Evolutionary conservation across 2,113 vertebrate species (phyloP), one percentile per base, ranked within the genome.

Genomic region (Symphodus melops): DNA sequence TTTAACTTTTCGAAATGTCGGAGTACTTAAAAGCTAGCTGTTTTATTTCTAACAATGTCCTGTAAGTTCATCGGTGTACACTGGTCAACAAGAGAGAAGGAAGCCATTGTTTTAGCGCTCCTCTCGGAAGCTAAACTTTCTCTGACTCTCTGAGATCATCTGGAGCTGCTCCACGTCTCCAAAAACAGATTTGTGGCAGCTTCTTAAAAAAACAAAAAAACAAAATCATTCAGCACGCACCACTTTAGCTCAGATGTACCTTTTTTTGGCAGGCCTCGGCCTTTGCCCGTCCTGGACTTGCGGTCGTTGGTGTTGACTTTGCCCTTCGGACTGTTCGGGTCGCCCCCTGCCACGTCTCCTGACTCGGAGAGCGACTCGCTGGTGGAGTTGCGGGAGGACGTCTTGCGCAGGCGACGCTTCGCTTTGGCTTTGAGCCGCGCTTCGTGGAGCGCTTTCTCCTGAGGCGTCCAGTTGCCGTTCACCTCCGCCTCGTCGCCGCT

Each of bases 251-350:
- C 9, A 28, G 54, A 14, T 19, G 5, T 54, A 96, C 96, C 96
- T 94, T 97, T 97, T 64, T 97, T 97, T 44, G 96, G 96, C 58
- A 97, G 93, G 10, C 96, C 96, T 4, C 95, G 84, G 52, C 96
- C 96, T 83, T 96, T 96, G 55, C 95, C 96, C 2, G 89, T 91
- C 66, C 96, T 94, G 52, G 96, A 96, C 71, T 94, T 93, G 77
- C 95, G 92, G 92, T 96, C 95, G 0, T 91, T 93, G 73, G 75
- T 67, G 56, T 84, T 79, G 42, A 77, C 62, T 61, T 94, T 94
- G 66, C 92, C 93, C 82, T 94, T 94, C 10, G 94, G 94, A 72
- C 94, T 95, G 88, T 92, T 19, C 2, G 95, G 94, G 68, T 96
- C 95, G 0, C 79, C 23, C 13, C 77, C 76, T 0, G 68, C 71